Percentiles rank a stretch among this genome's conserved stretches.
These are phyloP conservation scores for Bombus pascuorum DNA, from an alignment of 1,140 invertebrate genomes.

Conservation along the genomic window DNA sequence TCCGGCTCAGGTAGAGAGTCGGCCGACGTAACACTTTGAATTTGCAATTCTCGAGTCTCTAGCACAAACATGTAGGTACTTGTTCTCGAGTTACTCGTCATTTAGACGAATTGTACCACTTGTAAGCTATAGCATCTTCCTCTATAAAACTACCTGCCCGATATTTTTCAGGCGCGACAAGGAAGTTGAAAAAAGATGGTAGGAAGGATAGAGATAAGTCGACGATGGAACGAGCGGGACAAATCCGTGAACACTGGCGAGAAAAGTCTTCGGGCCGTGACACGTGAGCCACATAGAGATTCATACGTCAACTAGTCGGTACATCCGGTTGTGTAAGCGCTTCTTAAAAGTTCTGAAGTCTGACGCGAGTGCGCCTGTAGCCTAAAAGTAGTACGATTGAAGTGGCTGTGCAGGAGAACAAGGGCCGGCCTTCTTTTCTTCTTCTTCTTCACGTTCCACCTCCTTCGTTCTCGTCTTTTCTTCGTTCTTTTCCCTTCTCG, in stretches of 20 bases:
- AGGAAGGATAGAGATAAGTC: neutral
- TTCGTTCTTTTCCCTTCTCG: neutral
- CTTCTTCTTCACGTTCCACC: neutral
- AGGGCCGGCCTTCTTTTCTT: conserved; percentile 6
- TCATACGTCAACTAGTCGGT: conserved; percentile 31
- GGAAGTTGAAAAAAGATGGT: neutral
- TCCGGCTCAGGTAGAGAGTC: too few species aligned
- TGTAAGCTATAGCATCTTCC: too few species aligned
- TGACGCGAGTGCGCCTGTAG: conserved; percentile 49
- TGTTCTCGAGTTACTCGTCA: neutral
- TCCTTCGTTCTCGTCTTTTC: conserved; percentile 13
- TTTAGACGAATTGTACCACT: neutral
- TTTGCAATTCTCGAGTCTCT: too few species aligned
- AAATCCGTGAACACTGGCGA: neutral
- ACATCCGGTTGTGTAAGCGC: conserved; percentile 48
- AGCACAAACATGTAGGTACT: too few species aligned
- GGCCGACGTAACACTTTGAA: too few species aligned
- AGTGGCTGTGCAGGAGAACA: conserved; percentile 26
- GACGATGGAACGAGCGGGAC: neutral
- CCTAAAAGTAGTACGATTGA: conserved; percentile 33
- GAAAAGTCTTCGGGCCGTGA: neutral
- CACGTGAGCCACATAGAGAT: conserved; percentile 29
- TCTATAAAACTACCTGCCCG: neutral
- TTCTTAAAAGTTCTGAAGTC: conserved; percentile 58
- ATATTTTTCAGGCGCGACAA: neutral